Percentiles rank a stretch among this genome's conserved stretches.
These are phyloP conservation scores for Aphyosemion australe DNA, from an alignment of 2,113 vertebrate genomes.

Conservation along the genomic window DNA sequence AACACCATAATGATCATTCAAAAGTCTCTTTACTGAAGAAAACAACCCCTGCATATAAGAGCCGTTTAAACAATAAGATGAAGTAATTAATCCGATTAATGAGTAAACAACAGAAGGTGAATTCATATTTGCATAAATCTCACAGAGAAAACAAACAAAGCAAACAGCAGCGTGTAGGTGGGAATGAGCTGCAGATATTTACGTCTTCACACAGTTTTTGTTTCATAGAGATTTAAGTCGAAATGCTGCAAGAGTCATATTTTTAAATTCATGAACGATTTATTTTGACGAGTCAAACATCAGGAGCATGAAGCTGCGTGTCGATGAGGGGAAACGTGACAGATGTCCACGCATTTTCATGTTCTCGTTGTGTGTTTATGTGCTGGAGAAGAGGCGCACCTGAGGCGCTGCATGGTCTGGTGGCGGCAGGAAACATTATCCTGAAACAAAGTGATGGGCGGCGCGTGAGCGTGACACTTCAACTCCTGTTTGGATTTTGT, in stretches of 20 bases:
- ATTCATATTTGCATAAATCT: not conserved
- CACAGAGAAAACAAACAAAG: not conserved
- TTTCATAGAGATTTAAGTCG: not conserved
- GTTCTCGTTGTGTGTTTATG: not conserved
- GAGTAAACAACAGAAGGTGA: constrained; percentile 6
- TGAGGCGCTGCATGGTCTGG: constrained; percentile 18
- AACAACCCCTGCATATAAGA: no score
- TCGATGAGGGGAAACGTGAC: constrained; percentile 18
- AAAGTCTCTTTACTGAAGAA: no score
- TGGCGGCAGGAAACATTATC: constrained; percentile 26
- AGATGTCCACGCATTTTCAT: constrained; percentile 23
- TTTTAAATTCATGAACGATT: not conserved
- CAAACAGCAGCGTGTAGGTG: not conserved
- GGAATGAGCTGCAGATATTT: not conserved
- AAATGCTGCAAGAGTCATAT: not conserved
- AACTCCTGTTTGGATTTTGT: constrained; percentile 29
- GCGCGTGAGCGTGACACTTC: constrained; percentile 12
- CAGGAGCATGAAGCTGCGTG: constrained; percentile 10
- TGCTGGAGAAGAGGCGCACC: constrained; percentile 6
- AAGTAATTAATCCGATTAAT: not conserved
- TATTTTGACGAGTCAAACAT: constrained; percentile 34
- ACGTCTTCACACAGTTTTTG: constrained; percentile 25
- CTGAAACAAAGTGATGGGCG: constrained; percentile 11
- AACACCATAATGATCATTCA: no score
- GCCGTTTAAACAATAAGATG: not conserved